Percentiles rank a stretch among this genome's conserved stretches.
phyloP scores from a whole-genome alignment of 2,797 vertebrate species.

The Cyclura pinguis region DNA sequence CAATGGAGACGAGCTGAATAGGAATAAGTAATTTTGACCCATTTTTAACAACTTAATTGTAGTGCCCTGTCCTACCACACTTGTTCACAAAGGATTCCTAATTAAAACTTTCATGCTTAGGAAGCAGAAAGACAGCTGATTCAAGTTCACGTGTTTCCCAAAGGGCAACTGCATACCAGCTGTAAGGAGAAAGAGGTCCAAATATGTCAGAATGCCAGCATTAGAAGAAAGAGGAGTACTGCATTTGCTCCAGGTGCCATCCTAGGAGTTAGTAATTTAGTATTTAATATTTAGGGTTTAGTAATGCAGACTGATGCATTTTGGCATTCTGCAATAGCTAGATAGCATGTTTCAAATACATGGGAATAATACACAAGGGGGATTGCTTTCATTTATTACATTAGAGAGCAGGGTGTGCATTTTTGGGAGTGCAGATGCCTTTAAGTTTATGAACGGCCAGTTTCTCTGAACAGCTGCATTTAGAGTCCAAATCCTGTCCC shows the following conservation, averaged over 20 bases:
- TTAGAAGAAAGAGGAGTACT: background rate
- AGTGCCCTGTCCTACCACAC: background rate
- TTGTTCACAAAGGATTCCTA: constrained; percentile 23
- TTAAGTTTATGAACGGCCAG: constrained; percentile 31
- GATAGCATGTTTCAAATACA: constrained; percentile 28
- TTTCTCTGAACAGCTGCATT: constrained; percentile 63
- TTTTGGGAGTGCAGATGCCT: constrained; percentile 17
- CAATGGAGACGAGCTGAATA: fast-evolving
- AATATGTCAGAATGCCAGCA: constrained; percentile 11
- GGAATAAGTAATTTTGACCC: background rate
- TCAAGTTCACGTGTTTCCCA: background rate
- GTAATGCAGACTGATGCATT: background rate
- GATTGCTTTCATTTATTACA: background rate
- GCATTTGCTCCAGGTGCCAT: constrained; percentile 41
- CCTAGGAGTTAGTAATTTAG: fast-evolving
- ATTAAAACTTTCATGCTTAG: background rate
- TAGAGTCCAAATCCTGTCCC: constrained; percentile 24
- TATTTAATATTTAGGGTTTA: too few relatives aligned
- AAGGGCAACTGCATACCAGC: constrained; percentile 32
- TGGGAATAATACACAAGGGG: constrained; percentile 17
- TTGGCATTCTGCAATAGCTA: constrained; percentile 15
- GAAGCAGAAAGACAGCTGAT: constrained; percentile 35
- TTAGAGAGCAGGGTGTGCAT: background rate
- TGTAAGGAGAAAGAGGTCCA: background rate
- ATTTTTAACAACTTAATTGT: background rate